phyloP scores from a whole-genome alignment of 2,888 invertebrate species.

The Myopa testacea region DNA sequence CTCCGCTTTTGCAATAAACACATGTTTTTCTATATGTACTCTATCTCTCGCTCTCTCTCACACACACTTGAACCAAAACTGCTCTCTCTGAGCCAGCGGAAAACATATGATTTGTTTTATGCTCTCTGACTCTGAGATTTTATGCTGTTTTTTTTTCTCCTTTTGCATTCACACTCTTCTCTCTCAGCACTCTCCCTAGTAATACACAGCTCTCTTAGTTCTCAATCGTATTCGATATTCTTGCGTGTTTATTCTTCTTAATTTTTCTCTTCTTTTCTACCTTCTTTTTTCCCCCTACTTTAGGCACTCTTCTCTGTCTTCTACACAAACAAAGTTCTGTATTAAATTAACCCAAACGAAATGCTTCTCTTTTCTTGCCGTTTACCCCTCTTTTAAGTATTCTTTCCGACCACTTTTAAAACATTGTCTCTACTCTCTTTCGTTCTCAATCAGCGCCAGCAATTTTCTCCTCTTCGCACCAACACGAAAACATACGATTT shows the following conservation, averaged over 20 bases:
- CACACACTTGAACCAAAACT: too few species aligned
- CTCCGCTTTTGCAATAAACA: constrained; percentile 1
- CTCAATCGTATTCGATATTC: background rate
- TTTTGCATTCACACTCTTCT: background rate
- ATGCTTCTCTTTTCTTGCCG: background rate
- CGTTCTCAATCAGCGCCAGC: too few species aligned
- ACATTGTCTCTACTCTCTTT: too few species aligned
- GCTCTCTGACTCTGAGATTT: background rate
- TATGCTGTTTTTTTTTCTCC: background rate
- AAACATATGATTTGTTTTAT: constrained; percentile 1
- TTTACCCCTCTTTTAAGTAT: background rate
- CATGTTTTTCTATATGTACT: constrained; percentile 23
- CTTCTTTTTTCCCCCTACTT: too few species aligned
- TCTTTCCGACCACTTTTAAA: background rate
- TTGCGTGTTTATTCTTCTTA: background rate
- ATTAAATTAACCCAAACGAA: background rate
- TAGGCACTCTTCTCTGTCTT: background rate
- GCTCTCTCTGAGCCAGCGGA: background rate
- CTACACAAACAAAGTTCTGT: background rate
- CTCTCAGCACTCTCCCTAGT: background rate
- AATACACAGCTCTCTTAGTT: background rate
- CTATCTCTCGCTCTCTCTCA: background rate
- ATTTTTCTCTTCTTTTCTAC: background rate
- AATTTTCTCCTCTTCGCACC: background rate
- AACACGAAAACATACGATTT: background rate